Evolutionary conservation across 2,113 vertebrate genomes (phyloP).

Genomic region (Falco punctatus): DNA sequence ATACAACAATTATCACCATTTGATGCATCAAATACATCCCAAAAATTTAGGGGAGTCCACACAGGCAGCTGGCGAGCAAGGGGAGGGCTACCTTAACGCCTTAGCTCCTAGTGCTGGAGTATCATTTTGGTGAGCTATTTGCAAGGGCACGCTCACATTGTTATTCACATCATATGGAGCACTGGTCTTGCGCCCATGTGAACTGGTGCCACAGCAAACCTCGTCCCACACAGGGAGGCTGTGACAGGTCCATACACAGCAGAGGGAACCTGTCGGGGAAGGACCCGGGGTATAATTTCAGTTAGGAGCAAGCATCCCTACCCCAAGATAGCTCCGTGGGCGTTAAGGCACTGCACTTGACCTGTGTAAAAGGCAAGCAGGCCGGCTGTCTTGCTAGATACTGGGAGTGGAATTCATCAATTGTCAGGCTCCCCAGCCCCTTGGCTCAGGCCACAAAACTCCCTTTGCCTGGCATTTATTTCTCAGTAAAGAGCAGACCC

Average conservation of each 20-base stretch:
- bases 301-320: background rate
- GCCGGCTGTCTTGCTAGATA: background rate
- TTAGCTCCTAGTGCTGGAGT: background rate
- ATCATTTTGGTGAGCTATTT: background rate
- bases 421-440: background rate
- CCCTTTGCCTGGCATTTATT: background rate
- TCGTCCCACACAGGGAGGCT: background rate
- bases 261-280: rapidly evolving
- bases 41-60: background rate
- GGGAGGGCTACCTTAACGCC: background rate
- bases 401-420: background rate
- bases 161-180: background rate
- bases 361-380: background rate
- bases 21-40: background rate
- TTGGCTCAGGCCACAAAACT: background rate
- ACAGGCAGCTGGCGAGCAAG: background rate
- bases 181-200: rapidly evolving
- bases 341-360: background rate
- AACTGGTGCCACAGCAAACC: background rate
- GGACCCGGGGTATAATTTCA: background rate
- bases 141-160: background rate
- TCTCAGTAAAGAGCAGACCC: background rate
- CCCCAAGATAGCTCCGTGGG: rapidly evolving
- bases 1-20: conserved; percentile 52
- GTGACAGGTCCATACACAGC: rapidly evolving